Evolutionary conservation across 2,888 invertebrate genomes (phyloP), one percentile per base, ranked within the genome.

Genomic region (Branchipolynoe longqiensis): DNA sequence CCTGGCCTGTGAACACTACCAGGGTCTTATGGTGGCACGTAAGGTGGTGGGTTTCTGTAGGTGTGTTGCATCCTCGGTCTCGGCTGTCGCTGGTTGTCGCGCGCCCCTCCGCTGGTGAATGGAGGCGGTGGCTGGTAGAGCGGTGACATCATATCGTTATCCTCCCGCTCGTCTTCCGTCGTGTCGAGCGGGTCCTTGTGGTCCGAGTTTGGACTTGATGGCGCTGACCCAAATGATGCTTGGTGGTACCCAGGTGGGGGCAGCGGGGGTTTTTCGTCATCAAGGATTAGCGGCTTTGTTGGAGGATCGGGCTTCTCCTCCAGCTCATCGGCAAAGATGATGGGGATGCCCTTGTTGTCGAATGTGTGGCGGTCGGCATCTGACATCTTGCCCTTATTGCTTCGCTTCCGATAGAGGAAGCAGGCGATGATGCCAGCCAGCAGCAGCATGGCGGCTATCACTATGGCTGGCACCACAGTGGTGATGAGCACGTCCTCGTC

Each of bases 41-140:
- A 98, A 58, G 98, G 98, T 87, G 98, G 98, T 82, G 98, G 98
- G 94, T 98, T 97, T 92, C 98, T 96, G 95, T 98, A 98, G 90
- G 97, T 97, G 87, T 54, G 78, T 41, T 85, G 85, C 85, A 92
- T 90, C 83, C 91, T 90, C 22, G 91, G 91, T 12, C 91, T 88
- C 31, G 90, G 90, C 82, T 91, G 85, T 88, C 89, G 81, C 87
- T 89, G 36, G 90, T n/a, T n/a, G n/a, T 89, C 36, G 90, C 87
- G 31, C 90, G 90, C 69, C 91, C 90, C 56, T 90, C 91, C 2
- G 92, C 91, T 0, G 90, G 91, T 8, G 92, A 86, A 84, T n/a
- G 86, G 86, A 22, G 86, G 86, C 4, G 86, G 86, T 0, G 84
- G 85, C 31, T 82, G 84, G 62, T 86, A 86, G n/a, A 82, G 81